Base-by-base conservation (phyloP, 2,797 vertebrate genomes). In the Phoebastria nigripes region DNA sequence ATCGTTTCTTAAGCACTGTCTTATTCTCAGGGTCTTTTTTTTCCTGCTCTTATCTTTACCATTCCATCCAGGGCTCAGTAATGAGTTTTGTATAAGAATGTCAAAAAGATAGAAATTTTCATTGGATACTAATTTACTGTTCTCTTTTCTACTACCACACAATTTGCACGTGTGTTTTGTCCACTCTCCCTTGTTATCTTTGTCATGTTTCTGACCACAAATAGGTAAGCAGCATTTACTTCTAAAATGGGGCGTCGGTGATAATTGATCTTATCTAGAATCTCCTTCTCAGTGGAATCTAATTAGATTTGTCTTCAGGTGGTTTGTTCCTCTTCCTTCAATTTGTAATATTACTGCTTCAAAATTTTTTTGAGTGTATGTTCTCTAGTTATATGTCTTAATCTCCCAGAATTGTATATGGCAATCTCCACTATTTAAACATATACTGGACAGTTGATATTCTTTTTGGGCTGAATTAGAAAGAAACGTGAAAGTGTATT, bases 261-360 rank as follows among this genome's bases (percentile, higher is more conserved):
- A 42, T 87, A 89, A 87, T 92, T 82, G 84, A 70, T 82, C 63
- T 89, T 94, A 76, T 59, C 71, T 92, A 59, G 66, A 90, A 52
- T 87, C 78, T 93, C 31, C 52, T 77, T 59, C 49, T 85, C 29
- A 49, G 41, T 73, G 33, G 26, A 94, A 85, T 73, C 58, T 82
- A 70, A 89, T 72, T 55, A 84, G 62, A 65, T 83, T 84, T 92
- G 20, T 79, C 84, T 89, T 84, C 25, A 58, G 82, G 66, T 71
- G 44, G 18, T 84, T 93, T 63, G 9, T 87, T 93, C 21, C 13
- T 67, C 41, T 87, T 83, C 29, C 44, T 88, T 88, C 49, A 89
- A 54, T 89, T 90, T 82, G 26, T 56, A 65, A 69, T 58, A 41
- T 72, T 90, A 66, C 24, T 28, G 6, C 69, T 91, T 73, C 10